Percentiles rank a stretch among this genome's conserved stretches.
Conservation (phyloP, 2,888 invertebrate species). For the Agrypnus murinus region DNA sequence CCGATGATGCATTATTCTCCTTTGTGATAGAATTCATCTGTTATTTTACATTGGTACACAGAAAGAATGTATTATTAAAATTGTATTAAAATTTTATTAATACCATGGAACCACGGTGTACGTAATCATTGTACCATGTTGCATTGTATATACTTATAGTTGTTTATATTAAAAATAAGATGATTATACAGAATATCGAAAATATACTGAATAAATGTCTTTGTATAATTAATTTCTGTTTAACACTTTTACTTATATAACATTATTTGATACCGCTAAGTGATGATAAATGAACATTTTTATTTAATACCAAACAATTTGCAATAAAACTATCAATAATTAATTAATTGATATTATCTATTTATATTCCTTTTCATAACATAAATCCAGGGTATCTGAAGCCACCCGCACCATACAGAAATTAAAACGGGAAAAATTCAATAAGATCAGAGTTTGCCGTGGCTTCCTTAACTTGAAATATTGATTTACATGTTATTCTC, state of each 20-base stretch:
- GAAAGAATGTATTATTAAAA: constrained; percentile 49
- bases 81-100: constrained; percentile 49
- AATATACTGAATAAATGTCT: constrained; percentile 72
- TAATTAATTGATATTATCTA: too few relatives aligned
- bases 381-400: too few relatives aligned
- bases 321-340: too few relatives aligned
- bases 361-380: too few relatives aligned
- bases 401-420: too few relatives aligned
- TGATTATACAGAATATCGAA: constrained; percentile 71
- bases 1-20: constrained; percentile 49
- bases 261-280: too few relatives aligned
- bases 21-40: constrained; percentile 66
- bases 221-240: constrained; percentile 63
- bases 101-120: constrained; percentile 54
- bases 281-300: too few relatives aligned
- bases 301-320: too few relatives aligned
- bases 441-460: too few relatives aligned
- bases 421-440: too few relatives aligned
- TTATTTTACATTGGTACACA: constrained; percentile 62
- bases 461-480: too few relatives aligned
- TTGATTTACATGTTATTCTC: too few relatives aligned
- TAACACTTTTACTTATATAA: neutral
- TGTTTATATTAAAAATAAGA: constrained; percentile 71
- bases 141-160: constrained; percentile 72
- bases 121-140: constrained; percentile 69